Evolutionary conservation across 1,140 invertebrate genomes (phyloP).

Genomic region (Babylonia areolata): DNA sequence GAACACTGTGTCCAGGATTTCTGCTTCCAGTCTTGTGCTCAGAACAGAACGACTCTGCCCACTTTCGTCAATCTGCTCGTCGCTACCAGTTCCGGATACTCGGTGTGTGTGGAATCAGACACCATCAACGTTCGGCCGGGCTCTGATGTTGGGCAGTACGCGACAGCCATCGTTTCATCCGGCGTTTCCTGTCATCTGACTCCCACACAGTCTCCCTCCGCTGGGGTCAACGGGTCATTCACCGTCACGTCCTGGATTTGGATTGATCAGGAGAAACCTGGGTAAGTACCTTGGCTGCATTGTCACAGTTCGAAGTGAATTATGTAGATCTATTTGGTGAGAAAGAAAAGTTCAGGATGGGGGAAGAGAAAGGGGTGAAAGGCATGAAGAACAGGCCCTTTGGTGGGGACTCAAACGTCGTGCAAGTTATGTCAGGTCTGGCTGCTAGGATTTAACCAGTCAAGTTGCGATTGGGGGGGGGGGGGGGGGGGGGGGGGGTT

Average conservation of each 20-base stretch:
- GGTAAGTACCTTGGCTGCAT: slow-evolving; percentile 52
- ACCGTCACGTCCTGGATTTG: slow-evolving; percentile 70
- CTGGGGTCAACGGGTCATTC: slow-evolving; percentile 62
- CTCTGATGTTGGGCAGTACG: slow-evolving; percentile 43
- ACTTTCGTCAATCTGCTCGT: not conserved
- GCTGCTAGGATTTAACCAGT: no score
- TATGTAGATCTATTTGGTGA: not conserved
- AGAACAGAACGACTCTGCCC: slow-evolving; percentile 46
- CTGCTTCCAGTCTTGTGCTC: slow-evolving; percentile 69
- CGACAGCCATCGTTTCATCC: slow-evolving; percentile 50
- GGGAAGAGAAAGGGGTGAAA: no score
- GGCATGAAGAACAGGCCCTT: no score
- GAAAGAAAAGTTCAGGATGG: no score
- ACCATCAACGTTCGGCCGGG: slow-evolving; percentile 64
- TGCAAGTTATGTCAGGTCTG: no score
- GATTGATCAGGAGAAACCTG: slow-evolving; percentile 55
- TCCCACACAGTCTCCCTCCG: slow-evolving; percentile 43
- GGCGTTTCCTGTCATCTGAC: slow-evolving; percentile 63
- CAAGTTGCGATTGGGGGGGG: no score
- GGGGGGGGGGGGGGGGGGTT: no score
- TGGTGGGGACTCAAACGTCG: no score
- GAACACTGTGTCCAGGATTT: slow-evolving; percentile 61
- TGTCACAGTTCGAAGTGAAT: not conserved
- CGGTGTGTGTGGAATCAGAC: slow-evolving; percentile 64
- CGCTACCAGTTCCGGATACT: slow-evolving; percentile 53